Evolutionary conservation across 92 coral and sea anemone genomes (phyloP).

Genomic region (Paramuricea clavata): DNA sequence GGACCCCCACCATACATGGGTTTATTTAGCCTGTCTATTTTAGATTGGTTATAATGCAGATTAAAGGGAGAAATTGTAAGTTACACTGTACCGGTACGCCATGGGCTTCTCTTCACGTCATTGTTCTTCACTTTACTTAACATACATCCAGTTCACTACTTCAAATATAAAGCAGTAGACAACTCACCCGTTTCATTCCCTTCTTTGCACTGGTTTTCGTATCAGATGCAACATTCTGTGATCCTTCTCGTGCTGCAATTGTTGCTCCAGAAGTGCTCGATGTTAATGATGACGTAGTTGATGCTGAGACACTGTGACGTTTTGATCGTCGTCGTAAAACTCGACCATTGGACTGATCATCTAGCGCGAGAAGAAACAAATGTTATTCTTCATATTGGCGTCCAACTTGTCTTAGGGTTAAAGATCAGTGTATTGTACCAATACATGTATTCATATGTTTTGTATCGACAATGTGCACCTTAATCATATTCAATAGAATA

Average conservation of each 20-base stretch:
- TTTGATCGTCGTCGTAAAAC: constrained; percentile 49
- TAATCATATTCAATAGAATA: too few relatives aligned
- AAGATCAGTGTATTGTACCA: too few relatives aligned
- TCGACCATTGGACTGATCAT: constrained; percentile 40
- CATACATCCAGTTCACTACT: too few relatives aligned
- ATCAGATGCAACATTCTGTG: background rate
- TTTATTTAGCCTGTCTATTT: too few relatives aligned
- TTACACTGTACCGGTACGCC: too few relatives aligned
- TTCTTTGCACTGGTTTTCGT: constrained; percentile 1
- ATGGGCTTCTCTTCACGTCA: too few relatives aligned
- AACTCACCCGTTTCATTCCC: constrained; percentile 24
- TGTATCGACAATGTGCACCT: too few relatives aligned
- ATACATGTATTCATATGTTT: too few relatives aligned
- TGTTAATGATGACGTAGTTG: background rate
- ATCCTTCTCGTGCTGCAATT: background rate
- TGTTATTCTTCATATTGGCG: background rate
- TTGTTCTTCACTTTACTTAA: background rate
- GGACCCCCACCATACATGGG: too few relatives aligned
- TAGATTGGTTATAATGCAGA: too few relatives aligned
- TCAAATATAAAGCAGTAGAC: background rate
- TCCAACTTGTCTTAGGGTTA: background rate
- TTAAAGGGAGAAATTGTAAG: too few relatives aligned
- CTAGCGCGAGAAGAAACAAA: background rate
- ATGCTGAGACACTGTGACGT: constrained; percentile 18
- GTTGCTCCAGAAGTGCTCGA: background rate